These are phyloP conservation scores for Nannospalax galili DNA, from an alignment of 2,113 vertebrate species.

Conservation along the genomic window DNA sequence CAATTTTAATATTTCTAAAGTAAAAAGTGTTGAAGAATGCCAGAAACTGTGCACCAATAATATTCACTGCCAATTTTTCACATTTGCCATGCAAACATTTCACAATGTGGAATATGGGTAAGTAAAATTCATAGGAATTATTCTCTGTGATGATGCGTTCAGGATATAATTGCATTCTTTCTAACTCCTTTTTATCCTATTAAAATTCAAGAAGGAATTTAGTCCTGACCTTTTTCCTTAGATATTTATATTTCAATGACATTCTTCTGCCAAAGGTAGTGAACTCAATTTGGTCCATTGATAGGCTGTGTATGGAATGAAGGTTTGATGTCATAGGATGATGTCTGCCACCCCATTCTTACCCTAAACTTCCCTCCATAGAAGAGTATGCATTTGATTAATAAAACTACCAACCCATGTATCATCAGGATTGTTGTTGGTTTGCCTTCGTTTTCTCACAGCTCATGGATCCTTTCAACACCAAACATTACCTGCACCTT, in stretches of 20 bases:
- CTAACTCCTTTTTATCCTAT: not conserved
- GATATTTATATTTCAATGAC: not conserved
- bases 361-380: not conserved
- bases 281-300: not conserved
- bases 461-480: not conserved
- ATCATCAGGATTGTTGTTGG: not conserved
- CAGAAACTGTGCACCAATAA: slow-evolving; percentile 85
- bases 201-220: not conserved
- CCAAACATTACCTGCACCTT: not conserved
- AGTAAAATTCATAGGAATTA: slow-evolving; percentile 38
- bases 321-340: not conserved
- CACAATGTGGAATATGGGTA: slow-evolving; percentile 76
- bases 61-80: slow-evolving; percentile 86
- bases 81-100: slow-evolving; percentile 80
- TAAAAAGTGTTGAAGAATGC: slow-evolving; percentile 81
- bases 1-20: slow-evolving; percentile 77
- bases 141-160: not conserved
- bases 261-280: not conserved
- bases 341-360: not conserved
- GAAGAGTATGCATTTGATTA: not conserved
- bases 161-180: not conserved
- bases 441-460: not conserved
- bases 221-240: not conserved
- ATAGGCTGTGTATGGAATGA: not conserved
- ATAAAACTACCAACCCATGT: no score